phyloP scores from a whole-genome alignment of 2,797 vertebrate genomes.

The Xenopus petersii region DNA sequence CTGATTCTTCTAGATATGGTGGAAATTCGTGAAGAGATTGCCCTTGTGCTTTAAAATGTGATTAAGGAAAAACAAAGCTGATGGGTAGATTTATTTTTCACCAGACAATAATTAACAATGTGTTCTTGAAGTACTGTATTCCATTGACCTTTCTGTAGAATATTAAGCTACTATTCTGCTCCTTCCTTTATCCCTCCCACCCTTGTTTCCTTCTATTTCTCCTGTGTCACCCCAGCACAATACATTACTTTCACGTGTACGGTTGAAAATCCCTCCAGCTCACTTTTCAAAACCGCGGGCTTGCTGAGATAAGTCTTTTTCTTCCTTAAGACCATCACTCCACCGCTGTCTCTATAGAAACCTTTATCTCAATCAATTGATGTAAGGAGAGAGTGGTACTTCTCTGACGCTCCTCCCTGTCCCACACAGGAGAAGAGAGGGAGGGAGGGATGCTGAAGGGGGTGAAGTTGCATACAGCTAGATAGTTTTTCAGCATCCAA shows the following conservation, averaged over 20 bases:
- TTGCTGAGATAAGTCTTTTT: conserved; percentile 32
- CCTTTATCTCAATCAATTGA: conserved; percentile 36
- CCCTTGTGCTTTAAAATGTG: too few species aligned
- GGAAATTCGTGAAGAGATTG: too few species aligned
- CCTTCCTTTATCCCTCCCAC: background rate
- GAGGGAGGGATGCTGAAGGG: conserved; percentile 27
- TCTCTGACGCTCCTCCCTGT: conserved; percentile 46
- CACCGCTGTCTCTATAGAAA: conserved; percentile 31
- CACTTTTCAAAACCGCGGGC: conserved; percentile 48
- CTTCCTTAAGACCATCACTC: conserved; percentile 28
- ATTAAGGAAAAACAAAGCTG: too few species aligned
- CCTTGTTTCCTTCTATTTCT: conserved; percentile 11
- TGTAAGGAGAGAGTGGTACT: conserved; percentile 45
- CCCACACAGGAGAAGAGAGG: conserved; percentile 19
- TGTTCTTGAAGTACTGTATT: background rate
- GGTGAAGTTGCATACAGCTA: conserved; percentile 32
- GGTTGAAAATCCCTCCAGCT: conserved; percentile 37
- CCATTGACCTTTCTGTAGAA: conserved; percentile 18
- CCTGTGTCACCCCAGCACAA: conserved; percentile 19
- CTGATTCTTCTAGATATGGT: too few species aligned
- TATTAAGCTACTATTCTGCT: background rate
- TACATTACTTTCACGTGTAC: conserved; percentile 34
- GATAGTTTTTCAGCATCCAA: conserved; percentile 58
- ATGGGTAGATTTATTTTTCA: too few species aligned
- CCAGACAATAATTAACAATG: background rate